A percentile compares a stretch with the other conserved stretches of the same genome.
Evolutionary conservation across 2,113 vertebrate genomes (phyloP).

Genomic region (Eudyptes chrysolophus): DNA sequence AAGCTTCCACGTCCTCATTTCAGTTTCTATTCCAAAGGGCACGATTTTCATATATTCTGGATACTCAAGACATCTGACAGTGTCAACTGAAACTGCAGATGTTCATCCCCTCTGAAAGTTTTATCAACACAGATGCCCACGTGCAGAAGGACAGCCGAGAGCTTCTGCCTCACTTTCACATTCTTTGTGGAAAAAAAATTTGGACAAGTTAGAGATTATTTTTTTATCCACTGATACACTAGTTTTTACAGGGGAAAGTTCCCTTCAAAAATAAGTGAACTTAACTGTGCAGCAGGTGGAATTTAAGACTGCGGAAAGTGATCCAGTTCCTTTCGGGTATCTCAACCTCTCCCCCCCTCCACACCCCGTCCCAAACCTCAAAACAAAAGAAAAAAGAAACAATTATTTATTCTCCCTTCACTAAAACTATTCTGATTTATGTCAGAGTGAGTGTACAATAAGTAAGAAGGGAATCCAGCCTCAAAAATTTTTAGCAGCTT

Average conservation of each 20-base stretch:
- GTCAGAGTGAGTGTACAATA: neutral
- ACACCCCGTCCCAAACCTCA: accelerated
- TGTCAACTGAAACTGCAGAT: neutral
- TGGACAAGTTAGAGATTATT: neutral
- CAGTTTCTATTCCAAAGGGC: neutral
- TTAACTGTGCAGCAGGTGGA: neutral
- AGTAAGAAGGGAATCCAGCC: neutral
- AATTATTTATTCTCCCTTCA: neutral
- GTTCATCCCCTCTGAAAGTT: neutral
- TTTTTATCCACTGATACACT: neutral
- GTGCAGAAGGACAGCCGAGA: neutral
- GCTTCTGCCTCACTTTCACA: neutral
- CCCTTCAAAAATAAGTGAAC: neutral
- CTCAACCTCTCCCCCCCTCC: accelerated
- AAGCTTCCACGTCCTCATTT: neutral
- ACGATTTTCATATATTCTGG: neutral
- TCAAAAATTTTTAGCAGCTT: neutral
- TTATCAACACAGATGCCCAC: neutral
- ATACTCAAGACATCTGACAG: neutral
- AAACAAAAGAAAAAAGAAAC: neutral
- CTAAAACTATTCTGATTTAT: neutral
- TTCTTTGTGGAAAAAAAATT: accelerated
- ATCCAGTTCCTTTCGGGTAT: neutral
- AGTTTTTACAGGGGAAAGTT: neutral
- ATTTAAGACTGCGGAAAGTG: neutral